Percentiles rank a stretch among this genome's conserved stretches.
Evolutionary conservation across 2,113 vertebrate species (phyloP).

Genomic region (Malurus cyaneus): DNA sequence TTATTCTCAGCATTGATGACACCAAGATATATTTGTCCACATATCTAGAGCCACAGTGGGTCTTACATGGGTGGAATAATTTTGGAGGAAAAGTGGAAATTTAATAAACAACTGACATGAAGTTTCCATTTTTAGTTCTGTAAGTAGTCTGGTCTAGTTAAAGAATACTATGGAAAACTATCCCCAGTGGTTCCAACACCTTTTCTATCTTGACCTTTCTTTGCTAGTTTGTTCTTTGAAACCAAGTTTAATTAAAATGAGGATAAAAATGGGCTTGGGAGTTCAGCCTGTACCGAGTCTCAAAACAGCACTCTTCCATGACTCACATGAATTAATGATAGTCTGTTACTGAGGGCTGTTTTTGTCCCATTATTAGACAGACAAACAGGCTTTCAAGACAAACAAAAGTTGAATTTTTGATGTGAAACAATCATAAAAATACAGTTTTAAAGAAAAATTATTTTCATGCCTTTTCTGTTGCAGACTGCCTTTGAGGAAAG

Average conservation of each 20-base stretch:
- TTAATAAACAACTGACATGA: background rate
- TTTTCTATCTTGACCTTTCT: background rate
- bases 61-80: background rate
- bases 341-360: background rate
- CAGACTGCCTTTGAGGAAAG: background rate
- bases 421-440: background rate
- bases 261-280: background rate
- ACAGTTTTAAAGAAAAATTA: background rate
- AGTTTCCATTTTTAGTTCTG: background rate
- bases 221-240: background rate
- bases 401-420: background rate
- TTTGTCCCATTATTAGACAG: background rate
- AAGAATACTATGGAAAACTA: background rate
- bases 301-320: background rate
- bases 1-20: background rate
- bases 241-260: conserved; percentile 1
- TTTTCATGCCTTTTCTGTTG: background rate
- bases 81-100: background rate
- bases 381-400: background rate
- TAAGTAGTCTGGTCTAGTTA: background rate
- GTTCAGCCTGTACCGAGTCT: background rate
- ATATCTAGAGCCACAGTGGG: background rate
- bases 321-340: background rate
- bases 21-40: background rate
- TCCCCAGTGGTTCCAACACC: background rate